Evolutionary conservation across 37 sponge, comb jelly and placozoan genomes (phyloP).

Genomic region (Chondrosia reniformis): DNA sequence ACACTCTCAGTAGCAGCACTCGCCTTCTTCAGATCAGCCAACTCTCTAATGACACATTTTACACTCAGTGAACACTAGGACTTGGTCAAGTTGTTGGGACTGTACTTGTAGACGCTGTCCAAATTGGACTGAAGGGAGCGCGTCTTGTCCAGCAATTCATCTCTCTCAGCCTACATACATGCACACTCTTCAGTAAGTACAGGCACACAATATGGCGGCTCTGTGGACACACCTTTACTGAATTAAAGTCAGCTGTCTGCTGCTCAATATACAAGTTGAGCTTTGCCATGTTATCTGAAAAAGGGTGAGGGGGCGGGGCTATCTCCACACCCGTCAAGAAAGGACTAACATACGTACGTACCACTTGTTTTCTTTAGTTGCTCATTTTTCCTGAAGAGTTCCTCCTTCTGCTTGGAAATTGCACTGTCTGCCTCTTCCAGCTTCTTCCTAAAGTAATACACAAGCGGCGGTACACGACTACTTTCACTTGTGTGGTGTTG

Average conservation of each 20-base stretch:
- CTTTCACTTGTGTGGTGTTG: neutral
- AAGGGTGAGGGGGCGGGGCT: no score
- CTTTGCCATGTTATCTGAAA: slow-evolving; percentile 70
- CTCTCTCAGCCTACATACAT: slow-evolving; percentile 49
- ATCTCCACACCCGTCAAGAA: no score
- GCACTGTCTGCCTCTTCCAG: slow-evolving; percentile 54
- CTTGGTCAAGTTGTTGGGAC: neutral
- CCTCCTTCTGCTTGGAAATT: slow-evolving; percentile 51
- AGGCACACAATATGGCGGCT: neutral
- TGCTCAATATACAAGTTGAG: slow-evolving; percentile 75
- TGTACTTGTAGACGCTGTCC: slow-evolving; percentile 82
- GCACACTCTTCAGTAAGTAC: neutral
- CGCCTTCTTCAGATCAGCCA: slow-evolving; percentile 73
- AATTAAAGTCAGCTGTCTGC: slow-evolving; percentile 64
- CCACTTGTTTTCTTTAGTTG: slow-evolving; percentile 77
- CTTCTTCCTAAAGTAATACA: slow-evolving; percentile 46
- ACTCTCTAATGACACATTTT: slow-evolving; percentile 46
- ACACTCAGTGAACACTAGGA: neutral
- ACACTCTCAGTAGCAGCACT: slow-evolving; percentile 71
- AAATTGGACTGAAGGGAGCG: slow-evolving; percentile 69
- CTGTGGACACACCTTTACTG: slow-evolving; percentile 46
- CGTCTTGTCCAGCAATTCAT: slow-evolving; percentile 53
- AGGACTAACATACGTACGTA: slow-evolving; percentile 15
- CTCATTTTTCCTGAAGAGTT: slow-evolving; percentile 70
- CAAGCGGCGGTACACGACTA: neutral